Evolutionary conservation across 2,888 invertebrate species (phyloP).

Genomic region (Temnothorax ravouxi): DNA sequence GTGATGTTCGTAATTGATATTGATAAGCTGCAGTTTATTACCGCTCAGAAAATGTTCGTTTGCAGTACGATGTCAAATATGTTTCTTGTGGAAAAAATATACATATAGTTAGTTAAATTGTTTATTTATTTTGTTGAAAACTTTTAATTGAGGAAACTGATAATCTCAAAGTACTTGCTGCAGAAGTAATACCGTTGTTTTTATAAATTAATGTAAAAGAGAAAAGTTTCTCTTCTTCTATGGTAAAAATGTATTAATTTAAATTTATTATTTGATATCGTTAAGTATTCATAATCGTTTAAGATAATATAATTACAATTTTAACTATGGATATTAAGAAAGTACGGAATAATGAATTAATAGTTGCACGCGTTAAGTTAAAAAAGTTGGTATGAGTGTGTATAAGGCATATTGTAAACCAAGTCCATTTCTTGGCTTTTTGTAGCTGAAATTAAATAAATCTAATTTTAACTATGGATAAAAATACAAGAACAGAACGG

Average conservation of each 20-base stretch:
- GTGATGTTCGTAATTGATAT: background rate
- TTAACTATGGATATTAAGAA: background rate
- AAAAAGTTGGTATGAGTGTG: too few relatives aligned
- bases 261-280: conserved; percentile 5
- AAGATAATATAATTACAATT: background rate
- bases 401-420: too few relatives aligned
- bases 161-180: background rate
- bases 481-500: conserved; percentile 8
- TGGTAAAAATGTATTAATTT: background rate
- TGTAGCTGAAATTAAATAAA: too few relatives aligned
- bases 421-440: too few relatives aligned
- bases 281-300: background rate
- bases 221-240: background rate
- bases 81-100: background rate
- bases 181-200: background rate
- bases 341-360: too few relatives aligned
- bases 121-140: background rate
- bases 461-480: background rate
- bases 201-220: background rate
- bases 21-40: background rate
- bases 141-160: background rate
- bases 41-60: background rate
- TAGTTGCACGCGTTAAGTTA: too few relatives aligned
- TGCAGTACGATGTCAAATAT: background rate
- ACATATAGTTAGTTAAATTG: background rate